Percentiles rank a stretch among this genome's conserved stretches.
phyloP scores from a whole-genome alignment of 2,888 invertebrate species.

The Sesia apiformis region DNA sequence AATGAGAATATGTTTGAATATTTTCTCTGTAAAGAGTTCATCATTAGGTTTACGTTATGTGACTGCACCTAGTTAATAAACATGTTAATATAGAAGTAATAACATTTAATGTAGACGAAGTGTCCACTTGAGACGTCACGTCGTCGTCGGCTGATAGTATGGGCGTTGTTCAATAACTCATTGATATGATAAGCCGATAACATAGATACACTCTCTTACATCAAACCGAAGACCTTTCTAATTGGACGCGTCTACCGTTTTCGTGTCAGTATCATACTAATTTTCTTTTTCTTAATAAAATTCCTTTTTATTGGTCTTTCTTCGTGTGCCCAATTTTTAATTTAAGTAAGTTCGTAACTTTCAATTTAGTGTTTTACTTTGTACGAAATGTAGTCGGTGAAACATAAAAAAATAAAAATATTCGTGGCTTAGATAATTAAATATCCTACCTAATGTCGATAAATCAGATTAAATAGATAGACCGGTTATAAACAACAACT shows the following conservation, averaged over 20 bases:
- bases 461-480: neutral
- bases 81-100: neutral
- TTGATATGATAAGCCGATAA: conserved; percentile 26
- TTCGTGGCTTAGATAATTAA: too few species aligned
- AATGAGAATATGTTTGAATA: neutral
- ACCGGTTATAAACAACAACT: neutral
- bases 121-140: conserved; percentile 22
- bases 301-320: too few species aligned
- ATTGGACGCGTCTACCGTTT: neutral
- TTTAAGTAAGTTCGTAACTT: neutral
- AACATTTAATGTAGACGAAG: neutral
- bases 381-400: neutral
- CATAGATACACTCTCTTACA: neutral
- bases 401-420: too few species aligned
- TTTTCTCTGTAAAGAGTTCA: neutral
- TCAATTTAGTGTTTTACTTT: neutral
- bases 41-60: neutral
- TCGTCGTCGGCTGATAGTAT: conserved; percentile 18
- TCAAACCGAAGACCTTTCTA: neutral
- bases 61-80: neutral
- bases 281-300: neutral
- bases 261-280: neutral
- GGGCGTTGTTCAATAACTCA: conserved; percentile 17
- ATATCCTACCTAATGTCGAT: neutral
- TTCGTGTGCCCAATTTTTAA: too few species aligned